phyloP scores from a whole-genome alignment of 2,113 vertebrate species.

The Lota lota region DNA sequence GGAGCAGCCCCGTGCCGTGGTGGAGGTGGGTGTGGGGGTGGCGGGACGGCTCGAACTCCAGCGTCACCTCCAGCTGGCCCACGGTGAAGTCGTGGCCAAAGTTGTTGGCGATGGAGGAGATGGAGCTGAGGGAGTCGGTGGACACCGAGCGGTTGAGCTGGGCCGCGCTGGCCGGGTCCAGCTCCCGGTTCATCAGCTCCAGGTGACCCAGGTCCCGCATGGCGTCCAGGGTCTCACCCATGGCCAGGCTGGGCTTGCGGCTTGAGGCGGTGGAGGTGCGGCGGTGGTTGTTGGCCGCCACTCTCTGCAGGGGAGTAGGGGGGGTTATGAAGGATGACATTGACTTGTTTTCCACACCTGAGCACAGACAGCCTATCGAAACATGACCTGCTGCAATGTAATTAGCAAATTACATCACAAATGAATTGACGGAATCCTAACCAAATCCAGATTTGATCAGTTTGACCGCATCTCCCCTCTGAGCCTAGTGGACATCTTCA shows the following conservation, averaged over 20 bases:
- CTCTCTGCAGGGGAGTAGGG: slow-evolving; percentile 67
- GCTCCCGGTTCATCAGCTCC: slow-evolving; percentile 90
- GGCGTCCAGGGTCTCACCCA: slow-evolving; percentile 82
- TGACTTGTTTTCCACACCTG: too few species aligned
- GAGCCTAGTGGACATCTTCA: too few species aligned
- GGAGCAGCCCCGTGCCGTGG: slow-evolving; percentile 61
- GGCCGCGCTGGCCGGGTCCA: slow-evolving; percentile 72
- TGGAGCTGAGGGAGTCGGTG: slow-evolving; percentile 90
- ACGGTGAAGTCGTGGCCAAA: slow-evolving; percentile 93
- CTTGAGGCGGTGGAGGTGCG: slow-evolving; percentile 57
- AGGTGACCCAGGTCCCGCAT: slow-evolving; percentile 89
- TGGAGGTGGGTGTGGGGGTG: slow-evolving; percentile 54
- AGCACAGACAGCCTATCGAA: too few species aligned
- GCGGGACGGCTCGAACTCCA: slow-evolving; percentile 78
- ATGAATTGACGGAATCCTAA: too few species aligned
- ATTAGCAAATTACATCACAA: too few species aligned
- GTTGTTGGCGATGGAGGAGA: slow-evolving; percentile 94
- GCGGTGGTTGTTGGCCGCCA: slow-evolving; percentile 66
- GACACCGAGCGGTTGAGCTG: slow-evolving; percentile 86
- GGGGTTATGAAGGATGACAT: too few species aligned
- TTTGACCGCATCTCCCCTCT: too few species aligned
- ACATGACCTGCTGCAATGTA: too few species aligned
- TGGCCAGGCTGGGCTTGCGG: slow-evolving; percentile 82
- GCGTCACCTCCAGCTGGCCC: slow-evolving; percentile 91
- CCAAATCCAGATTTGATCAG: too few species aligned